Percentiles rank a stretch among this genome's conserved stretches.
These are phyloP conservation scores for Seira musarum DNA, from an alignment of 2,888 invertebrate genomes.

Conservation along the genomic window DNA sequence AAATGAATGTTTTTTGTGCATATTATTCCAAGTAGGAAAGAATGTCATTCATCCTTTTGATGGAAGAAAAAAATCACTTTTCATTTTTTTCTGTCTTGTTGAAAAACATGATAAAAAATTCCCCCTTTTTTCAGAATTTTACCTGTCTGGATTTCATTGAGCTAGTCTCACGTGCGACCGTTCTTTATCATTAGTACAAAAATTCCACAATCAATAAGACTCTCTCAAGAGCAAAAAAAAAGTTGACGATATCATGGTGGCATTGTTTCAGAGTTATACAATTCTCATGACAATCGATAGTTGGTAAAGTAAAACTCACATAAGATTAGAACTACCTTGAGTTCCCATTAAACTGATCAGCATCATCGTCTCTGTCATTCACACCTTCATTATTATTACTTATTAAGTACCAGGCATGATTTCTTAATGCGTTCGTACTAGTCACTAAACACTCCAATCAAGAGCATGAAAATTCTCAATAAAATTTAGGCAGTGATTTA, in stretches of 20 bases:
- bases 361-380: slow-evolving; percentile 16
- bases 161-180: not conserved
- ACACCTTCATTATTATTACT: slow-evolving; percentile 13
- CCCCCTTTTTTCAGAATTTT: not conserved
- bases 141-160: slow-evolving; percentile 11
- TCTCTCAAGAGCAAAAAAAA: slow-evolving; percentile 3
- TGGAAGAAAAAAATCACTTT: not conserved
- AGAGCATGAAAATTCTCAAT: slow-evolving; percentile 15
- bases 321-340: slow-evolving; percentile 6
- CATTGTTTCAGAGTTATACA: slow-evolving; percentile 14
- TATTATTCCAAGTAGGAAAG: not conserved
- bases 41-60: slow-evolving; percentile 17
- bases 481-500: slow-evolving; percentile 16
- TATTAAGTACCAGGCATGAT: slow-evolving; percentile 7
- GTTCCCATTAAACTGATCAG: slow-evolving; percentile 17
- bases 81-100: slow-evolving; percentile 6
- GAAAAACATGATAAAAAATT: slow-evolving; percentile 6
- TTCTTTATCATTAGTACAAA: not conserved
- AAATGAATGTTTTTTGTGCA: slow-evolving; percentile 10
- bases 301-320: not conserved
- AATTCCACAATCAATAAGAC: not conserved
- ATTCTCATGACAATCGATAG: slow-evolving; percentile 11
- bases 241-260: slow-evolving; percentile 12
- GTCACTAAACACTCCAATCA: not conserved
- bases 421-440: slow-evolving; percentile 15